phyloP scores from a whole-genome alignment of 2,797 vertebrate species.

The Lithobates pipiens region DNA sequence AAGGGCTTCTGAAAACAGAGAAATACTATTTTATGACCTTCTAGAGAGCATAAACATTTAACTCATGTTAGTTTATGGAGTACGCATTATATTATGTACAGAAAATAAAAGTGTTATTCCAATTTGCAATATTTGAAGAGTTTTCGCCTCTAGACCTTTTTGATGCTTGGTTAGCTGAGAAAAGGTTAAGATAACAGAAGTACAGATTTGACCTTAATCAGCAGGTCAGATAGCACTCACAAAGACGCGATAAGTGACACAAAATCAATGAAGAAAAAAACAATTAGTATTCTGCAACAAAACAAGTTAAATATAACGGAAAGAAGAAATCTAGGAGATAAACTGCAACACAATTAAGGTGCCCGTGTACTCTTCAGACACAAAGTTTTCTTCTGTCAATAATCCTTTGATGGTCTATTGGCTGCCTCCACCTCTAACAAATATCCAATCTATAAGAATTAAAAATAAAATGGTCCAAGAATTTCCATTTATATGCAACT shows the following conservation, averaged over 20 bases:
- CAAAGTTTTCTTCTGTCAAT: no score
- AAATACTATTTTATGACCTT: no score
- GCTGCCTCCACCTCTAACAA: no score
- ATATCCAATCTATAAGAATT: no score
- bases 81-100: not conserved
- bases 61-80: not conserved
- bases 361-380: no score
- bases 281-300: conserved; percentile 52
- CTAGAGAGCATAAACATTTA: no score
- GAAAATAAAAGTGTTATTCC: not conserved
- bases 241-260: conserved; percentile 38
- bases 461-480: no score
- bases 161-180: conserved; percentile 28
- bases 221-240: conserved; percentile 40
- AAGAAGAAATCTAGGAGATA: conserved; percentile 2
- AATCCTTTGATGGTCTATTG: no score
- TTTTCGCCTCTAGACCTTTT: conserved; percentile 18
- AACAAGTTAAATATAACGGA: conserved; percentile 21
- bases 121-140: not conserved
- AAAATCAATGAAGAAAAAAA: conserved; percentile 56
- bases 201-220: conserved; percentile 47
- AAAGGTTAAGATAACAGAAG: conserved; percentile 53
- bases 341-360: not conserved
- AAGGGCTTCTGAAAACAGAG: no score
- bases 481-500: no score